Evolutionary conservation across 2,888 invertebrate species (phyloP).

Genomic region (Reticulitermes lucifugus): DNA sequence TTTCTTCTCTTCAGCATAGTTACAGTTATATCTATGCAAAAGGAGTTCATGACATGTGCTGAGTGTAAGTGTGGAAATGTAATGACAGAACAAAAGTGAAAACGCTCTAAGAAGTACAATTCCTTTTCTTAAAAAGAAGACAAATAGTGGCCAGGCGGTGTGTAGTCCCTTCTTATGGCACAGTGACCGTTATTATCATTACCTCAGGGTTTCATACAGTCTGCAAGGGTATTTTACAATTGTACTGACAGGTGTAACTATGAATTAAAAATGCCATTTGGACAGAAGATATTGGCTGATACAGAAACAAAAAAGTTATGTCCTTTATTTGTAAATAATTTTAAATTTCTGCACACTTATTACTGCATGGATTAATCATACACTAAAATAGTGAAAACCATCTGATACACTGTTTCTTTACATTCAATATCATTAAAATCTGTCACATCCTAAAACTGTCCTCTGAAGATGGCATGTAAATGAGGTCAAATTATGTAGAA

Average conservation of each 20-base stretch:
- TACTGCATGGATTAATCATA: too few relatives aligned
- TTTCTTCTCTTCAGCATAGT: slow-evolving; percentile 25
- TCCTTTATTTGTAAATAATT: too few relatives aligned
- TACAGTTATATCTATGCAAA: slow-evolving; percentile 12
- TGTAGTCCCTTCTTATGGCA: slow-evolving; percentile 15
- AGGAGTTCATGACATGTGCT: background rate
- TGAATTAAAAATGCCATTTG: too few relatives aligned
- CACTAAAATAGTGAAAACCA: too few relatives aligned
- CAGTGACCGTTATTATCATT: slow-evolving; percentile 26
- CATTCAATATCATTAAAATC: too few relatives aligned
- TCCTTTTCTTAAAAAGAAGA: slow-evolving; percentile 30
- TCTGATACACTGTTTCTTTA: too few relatives aligned
- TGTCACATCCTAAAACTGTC: too few relatives aligned
- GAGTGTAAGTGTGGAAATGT: slow-evolving; percentile 31
- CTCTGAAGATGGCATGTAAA: too few relatives aligned
- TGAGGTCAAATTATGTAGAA: too few relatives aligned
- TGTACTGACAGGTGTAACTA: background rate
- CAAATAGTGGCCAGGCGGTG: slow-evolving; percentile 28
- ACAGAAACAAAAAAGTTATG: too few relatives aligned
- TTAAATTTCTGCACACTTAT: too few relatives aligned
- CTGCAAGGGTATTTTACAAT: background rate
- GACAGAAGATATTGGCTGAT: too few relatives aligned
- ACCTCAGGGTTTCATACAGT: slow-evolving; percentile 26
- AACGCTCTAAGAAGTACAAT: slow-evolving; percentile 36
- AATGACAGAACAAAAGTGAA: slow-evolving; percentile 14